These are phyloP conservation scores for Polyodon spathula DNA, from an alignment of 2,113 vertebrate genomes.

Conservation along the genomic window DNA sequence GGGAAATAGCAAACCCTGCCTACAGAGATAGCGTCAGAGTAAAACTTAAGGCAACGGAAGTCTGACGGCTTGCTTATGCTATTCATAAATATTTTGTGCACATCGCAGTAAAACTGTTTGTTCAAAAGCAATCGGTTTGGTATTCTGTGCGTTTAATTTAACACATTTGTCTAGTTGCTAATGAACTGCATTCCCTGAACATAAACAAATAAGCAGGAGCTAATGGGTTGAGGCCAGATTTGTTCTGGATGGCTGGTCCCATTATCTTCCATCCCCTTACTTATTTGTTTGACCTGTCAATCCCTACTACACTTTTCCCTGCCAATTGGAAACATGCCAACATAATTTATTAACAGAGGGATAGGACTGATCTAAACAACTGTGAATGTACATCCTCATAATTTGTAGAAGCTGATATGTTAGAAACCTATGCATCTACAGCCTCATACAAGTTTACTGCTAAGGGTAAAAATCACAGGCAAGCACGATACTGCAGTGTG, in stretches of 20 bases:
- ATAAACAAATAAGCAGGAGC: conserved; percentile 16
- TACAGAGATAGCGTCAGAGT: too few species aligned
- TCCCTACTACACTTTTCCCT: conserved; percentile 4
- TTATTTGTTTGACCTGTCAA: conserved; percentile 19
- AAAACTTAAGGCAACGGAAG: too few species aligned
- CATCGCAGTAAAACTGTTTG: conserved; percentile 14
- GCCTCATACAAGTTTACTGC: too few species aligned
- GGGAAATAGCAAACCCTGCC: too few species aligned
- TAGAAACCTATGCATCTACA: too few species aligned
- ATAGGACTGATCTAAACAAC: neutral
- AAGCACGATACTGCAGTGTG: too few species aligned
- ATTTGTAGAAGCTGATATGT: too few species aligned
- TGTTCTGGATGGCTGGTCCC: conserved; percentile 13
- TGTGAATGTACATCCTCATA: neutral
- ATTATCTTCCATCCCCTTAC: conserved; percentile 26
- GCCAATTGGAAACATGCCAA: conserved; percentile 21
- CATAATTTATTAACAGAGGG: neutral
- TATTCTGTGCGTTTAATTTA: conserved; percentile 9
- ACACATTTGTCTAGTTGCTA: conserved; percentile 7
- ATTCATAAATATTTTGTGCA: too few species aligned
- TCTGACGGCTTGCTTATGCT: too few species aligned
- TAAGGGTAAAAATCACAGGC: too few species aligned
- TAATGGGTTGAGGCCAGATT: conserved; percentile 18
- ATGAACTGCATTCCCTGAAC: conserved; percentile 8
- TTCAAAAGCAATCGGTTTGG: conserved; percentile 1